Evolutionary conservation across 2,113 vertebrate genomes (phyloP).

Genomic region (Phylloscopus whistleri): DNA sequence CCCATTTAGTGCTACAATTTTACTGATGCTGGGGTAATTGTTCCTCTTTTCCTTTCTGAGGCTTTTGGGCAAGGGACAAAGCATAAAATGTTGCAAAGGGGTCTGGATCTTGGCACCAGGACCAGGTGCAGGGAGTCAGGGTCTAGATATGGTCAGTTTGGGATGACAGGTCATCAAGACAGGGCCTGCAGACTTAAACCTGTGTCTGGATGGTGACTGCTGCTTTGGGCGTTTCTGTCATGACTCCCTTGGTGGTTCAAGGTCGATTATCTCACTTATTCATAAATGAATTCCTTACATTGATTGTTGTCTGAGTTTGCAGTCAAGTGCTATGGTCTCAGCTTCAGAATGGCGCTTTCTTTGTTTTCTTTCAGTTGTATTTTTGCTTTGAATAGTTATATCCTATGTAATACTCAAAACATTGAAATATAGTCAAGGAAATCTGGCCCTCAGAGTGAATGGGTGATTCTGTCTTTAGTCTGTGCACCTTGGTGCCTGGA

Average conservation of each 20-base stretch:
- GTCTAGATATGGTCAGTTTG: not conserved
- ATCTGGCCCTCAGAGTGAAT: not conserved
- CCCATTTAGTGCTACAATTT: not conserved
- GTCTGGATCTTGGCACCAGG: not conserved
- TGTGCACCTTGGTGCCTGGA: not conserved
- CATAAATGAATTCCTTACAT: not conserved
- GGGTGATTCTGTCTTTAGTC: not conserved
- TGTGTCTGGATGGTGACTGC: not conserved
- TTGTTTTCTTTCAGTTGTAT: not conserved
- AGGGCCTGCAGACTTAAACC: not conserved
- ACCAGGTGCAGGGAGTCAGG: not conserved
- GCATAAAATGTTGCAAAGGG: not conserved
- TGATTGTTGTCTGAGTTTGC: not conserved
- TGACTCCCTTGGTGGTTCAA: not conserved
- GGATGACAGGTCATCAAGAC: not conserved
- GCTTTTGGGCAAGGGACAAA: not conserved
- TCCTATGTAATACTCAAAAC: not conserved
- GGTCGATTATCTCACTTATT: not conserved
- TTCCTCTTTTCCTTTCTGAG: not conserved
- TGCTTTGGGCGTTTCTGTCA: not conserved
- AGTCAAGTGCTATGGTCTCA: not conserved
- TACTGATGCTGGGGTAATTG: not conserved
- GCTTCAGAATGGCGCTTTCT: not conserved
- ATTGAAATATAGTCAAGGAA: not conserved
- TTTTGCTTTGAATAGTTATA: not conserved